Base-by-base conservation (phyloP, 2,113 vertebrate genomes). In the Onychostruthus taczanowskii region DNA sequence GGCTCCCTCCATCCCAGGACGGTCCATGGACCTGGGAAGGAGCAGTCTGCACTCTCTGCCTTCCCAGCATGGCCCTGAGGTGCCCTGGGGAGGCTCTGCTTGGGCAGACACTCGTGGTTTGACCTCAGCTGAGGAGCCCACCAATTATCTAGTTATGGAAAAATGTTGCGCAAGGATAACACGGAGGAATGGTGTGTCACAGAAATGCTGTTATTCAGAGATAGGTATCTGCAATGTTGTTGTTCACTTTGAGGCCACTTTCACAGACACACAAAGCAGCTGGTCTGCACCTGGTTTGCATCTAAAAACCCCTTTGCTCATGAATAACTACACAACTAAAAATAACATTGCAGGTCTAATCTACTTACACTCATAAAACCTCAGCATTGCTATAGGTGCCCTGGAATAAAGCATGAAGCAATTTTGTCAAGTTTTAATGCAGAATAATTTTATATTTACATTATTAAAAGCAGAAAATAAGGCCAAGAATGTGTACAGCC, bases 231-330 rank as follows among this genome's bases (percentile, higher is more conserved):
- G 73, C 16, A 64, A 2, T 66, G 76, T 49, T 87, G 80, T 81
- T 72, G 19, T 94, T 74, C 61, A 13, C 39, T 81, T 90, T 91
- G 87, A 30, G 76, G 81, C 50, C 50, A 33, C 58, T 91, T 69
- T 39, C 8, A 6, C 80, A 79, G 46, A 62, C n/a, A 70, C 30
- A 47, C 43, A 64, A 68, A 93, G 81, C 70, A 84, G 63, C 85
- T 95, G 83, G 11, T 56, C 64, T 89, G 89, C 89, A 93, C 56
- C 95, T 93, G 83, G 88, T 90, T 86, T 93, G 31, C 76, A 63
- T 84, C 93, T 68, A 59, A 50, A 79, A 83, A 67, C 17, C 55
- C 72, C 47, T 95, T 82, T 89, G 59, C 89, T 95, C 63, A 24
- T 70, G 72, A 56, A 59, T 75, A 87, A 62, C 41, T 50, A 63